Conservation (phyloP, 2,797 vertebrate genomes). For the Pelodytes ibericus region DNA sequence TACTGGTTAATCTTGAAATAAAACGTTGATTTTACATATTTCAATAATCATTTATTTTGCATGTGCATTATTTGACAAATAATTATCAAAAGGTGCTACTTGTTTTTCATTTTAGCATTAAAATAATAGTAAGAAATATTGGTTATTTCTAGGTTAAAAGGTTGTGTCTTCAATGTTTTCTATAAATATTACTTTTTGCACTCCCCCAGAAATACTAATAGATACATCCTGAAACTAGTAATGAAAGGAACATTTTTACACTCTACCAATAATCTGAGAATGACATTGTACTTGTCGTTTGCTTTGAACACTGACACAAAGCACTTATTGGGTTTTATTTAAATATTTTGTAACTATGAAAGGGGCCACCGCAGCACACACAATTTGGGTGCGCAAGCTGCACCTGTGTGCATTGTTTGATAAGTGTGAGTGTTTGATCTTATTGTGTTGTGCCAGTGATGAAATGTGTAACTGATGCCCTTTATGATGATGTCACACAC, state of each 20-base stretch:
- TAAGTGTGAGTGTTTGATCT: not conserved
- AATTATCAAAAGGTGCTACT: too few species aligned
- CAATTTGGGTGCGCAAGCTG: not conserved
- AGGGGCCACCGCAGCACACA: not conserved
- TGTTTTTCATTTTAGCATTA: too few species aligned
- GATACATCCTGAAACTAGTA: too few species aligned
- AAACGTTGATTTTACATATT: too few species aligned
- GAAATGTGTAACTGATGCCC: constrained; percentile 15
- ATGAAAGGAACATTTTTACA: not conserved
- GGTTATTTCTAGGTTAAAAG: too few species aligned
- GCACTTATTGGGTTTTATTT: not conserved
- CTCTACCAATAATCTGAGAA: not conserved
- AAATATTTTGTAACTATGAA: not conserved
- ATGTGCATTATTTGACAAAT: too few species aligned
- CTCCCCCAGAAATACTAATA: too few species aligned
- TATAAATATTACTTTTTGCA: too few species aligned
- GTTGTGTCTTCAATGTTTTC: too few species aligned
- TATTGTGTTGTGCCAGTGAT: not conserved
- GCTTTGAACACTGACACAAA: not conserved
- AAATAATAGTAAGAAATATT: too few species aligned
- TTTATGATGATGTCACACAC: constrained; percentile 16
- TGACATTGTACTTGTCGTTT: not conserved
- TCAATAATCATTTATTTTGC: too few species aligned
- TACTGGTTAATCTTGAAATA: too few species aligned
- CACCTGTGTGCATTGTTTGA: constrained; percentile 4